phyloP scores from a whole-genome alignment of 2,113 vertebrate species.

The Brachypodius melanocephalos region DNA sequence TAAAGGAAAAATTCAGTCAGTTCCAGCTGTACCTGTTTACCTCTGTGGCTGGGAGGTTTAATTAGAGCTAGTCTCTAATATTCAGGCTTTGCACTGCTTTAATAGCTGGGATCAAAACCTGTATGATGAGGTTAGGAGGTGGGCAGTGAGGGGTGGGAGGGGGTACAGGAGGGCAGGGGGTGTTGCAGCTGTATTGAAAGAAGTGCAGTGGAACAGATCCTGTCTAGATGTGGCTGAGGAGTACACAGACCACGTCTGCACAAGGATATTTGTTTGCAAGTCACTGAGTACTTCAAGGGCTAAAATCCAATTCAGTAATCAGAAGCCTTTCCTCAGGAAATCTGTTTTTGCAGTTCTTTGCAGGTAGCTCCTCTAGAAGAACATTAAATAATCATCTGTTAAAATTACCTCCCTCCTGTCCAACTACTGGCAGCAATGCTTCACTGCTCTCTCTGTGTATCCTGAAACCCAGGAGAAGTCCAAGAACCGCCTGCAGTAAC shows the following conservation, averaged over 20 bases:
- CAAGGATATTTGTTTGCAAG: neutral
- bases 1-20: neutral
- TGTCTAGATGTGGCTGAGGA: neutral
- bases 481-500: neutral
- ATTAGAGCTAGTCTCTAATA: neutral
- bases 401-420: neutral
- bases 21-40: neutral
- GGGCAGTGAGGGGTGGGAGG: neutral
- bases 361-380: neutral
- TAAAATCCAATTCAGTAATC: neutral
- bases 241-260: neutral
- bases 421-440: neutral
- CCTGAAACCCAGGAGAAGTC: neutral
- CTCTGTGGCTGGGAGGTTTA: neutral
- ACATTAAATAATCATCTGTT: neutral
- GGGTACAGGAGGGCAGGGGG: accelerated
- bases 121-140: neutral
- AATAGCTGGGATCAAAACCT: neutral
- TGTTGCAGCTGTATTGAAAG: neutral
- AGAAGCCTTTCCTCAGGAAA: neutral
- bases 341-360: neutral
- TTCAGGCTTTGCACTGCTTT: neutral
- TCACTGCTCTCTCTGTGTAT: neutral
- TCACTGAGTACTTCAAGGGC: neutral
- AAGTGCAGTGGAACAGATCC: accelerated